phyloP scores from a whole-genome alignment of 2,797 vertebrate genomes.

The Lacerta viridis region DNA sequence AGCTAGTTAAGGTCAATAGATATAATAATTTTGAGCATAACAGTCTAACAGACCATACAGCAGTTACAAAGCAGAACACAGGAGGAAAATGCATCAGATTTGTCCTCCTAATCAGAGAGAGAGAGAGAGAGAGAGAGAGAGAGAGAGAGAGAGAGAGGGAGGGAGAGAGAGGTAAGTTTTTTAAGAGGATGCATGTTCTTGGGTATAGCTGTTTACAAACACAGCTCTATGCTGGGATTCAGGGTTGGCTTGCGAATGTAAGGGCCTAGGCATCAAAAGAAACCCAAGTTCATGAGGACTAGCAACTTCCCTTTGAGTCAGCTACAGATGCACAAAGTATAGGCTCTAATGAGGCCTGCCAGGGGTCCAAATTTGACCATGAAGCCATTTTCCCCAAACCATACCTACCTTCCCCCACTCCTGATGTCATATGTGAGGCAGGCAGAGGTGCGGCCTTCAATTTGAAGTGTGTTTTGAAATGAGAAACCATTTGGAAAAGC shows the following conservation, averaged over 20 bases:
- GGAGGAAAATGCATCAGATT: not conserved
- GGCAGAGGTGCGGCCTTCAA: too few species aligned
- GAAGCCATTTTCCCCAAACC: too few species aligned
- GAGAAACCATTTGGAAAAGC: too few species aligned
- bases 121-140: too few species aligned
- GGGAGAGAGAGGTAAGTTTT: not conserved
- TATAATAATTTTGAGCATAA: conserved; percentile 42
- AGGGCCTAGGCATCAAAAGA: too few species aligned
- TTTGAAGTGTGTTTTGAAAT: too few species aligned
- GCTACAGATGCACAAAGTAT: not conserved
- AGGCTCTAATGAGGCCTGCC: too few species aligned
- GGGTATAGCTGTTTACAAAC: not conserved
- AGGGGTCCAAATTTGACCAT: too few species aligned
- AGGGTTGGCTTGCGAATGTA: not conserved
- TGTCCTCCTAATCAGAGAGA: not conserved
- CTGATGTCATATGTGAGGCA: too few species aligned
- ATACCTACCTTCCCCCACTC: too few species aligned
- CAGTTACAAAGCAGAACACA: not conserved
- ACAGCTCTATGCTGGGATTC: not conserved
- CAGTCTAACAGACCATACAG: not conserved
- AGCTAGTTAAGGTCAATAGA: conserved; percentile 19
- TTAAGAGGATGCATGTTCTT: not conserved
- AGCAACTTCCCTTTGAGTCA: not conserved
- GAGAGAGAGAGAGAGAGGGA: not conserved
- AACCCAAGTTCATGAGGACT: not conserved